These are phyloP conservation scores for Himalopsyche anomala DNA, from an alignment of 2,888 invertebrate species.

Conservation along the genomic window DNA sequence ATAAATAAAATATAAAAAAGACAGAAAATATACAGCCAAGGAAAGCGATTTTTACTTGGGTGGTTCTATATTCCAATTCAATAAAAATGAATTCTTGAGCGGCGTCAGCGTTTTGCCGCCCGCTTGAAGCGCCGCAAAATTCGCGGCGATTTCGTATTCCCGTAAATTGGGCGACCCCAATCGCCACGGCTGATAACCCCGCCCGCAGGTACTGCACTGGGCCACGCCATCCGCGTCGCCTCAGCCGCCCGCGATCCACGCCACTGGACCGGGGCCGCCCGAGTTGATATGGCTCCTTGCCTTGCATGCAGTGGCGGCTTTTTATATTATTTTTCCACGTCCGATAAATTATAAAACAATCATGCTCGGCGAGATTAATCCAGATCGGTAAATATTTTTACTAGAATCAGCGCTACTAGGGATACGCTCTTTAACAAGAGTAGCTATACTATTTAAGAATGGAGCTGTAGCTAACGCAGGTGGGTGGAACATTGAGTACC, in stretches of 20 bases:
- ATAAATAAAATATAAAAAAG: too few relatives aligned
- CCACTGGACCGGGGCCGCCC: slow-evolving; percentile 28
- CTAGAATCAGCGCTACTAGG: too few relatives aligned
- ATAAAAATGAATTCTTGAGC: background rate
- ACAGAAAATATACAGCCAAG: too few relatives aligned
- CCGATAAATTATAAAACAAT: too few relatives aligned
- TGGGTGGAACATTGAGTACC: too few relatives aligned
- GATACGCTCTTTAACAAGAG: too few relatives aligned
- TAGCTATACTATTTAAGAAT: too few relatives aligned
- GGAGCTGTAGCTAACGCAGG: too few relatives aligned
- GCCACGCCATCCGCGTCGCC: slow-evolving; percentile 4
- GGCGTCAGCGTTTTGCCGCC: background rate
- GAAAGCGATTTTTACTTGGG: background rate
- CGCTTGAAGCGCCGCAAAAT: slow-evolving; percentile 8
- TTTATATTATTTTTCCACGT: background rate
- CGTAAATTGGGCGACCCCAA: slow-evolving; percentile 61
- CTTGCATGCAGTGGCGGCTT: background rate
- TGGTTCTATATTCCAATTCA: background rate
- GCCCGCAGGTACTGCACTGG: slow-evolving; percentile 24
- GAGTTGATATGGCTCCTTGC: slow-evolving; percentile 7
- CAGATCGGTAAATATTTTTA: too few relatives aligned
- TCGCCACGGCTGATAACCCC: slow-evolving; percentile 55
- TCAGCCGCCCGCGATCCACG: slow-evolving; percentile 19
- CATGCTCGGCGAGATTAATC: too few relatives aligned
- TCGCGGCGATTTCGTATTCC: slow-evolving; percentile 45